Percentiles rank a stretch among this genome's conserved stretches.
phyloP scores from a whole-genome alignment of 2,888 invertebrate species.

The Scaptomyza tumidula region DNA sequence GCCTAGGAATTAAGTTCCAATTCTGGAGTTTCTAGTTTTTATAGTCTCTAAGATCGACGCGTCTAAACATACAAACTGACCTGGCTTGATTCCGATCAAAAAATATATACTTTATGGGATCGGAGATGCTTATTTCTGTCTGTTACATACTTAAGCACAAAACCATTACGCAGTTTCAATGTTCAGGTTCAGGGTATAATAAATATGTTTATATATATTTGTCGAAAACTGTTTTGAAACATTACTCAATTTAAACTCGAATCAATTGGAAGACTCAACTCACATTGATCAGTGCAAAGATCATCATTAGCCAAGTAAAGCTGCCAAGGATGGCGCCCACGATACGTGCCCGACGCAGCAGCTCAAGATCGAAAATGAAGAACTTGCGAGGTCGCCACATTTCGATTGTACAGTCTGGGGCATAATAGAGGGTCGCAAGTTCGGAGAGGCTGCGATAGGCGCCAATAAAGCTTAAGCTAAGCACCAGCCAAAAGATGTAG shows the following conservation, averaged over 20 bases:
- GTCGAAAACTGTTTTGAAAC: too few relatives aligned
- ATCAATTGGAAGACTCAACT: slow-evolving; percentile 30
- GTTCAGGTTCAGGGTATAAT: too few relatives aligned
- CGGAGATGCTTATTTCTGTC: too few relatives aligned
- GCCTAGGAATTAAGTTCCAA: too few relatives aligned
- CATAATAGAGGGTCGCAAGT: neutral
- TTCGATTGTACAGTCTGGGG: neutral
- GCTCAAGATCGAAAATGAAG: neutral
- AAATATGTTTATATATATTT: too few relatives aligned
- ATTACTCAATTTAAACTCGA: neutral
- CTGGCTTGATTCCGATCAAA: too few relatives aligned
- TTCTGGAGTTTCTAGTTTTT: too few relatives aligned
- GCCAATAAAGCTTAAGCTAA: slow-evolving; percentile 28
- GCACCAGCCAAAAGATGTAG: slow-evolving; percentile 34
- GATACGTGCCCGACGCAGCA: slow-evolving; percentile 26
- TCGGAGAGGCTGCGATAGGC: slow-evolving; percentile 19
- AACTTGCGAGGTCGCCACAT: slow-evolving; percentile 42
- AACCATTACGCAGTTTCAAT: too few relatives aligned
- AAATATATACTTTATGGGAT: too few relatives aligned
- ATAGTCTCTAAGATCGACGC: too few relatives aligned
- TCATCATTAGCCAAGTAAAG: slow-evolving; percentile 44
- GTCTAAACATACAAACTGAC: too few relatives aligned
- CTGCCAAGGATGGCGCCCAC: slow-evolving; percentile 15
- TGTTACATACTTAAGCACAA: too few relatives aligned
- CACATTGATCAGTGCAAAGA: slow-evolving; percentile 35